Conservation (phyloP, 1,140 invertebrate species). For the Luehdorfia chinensis region DNA sequence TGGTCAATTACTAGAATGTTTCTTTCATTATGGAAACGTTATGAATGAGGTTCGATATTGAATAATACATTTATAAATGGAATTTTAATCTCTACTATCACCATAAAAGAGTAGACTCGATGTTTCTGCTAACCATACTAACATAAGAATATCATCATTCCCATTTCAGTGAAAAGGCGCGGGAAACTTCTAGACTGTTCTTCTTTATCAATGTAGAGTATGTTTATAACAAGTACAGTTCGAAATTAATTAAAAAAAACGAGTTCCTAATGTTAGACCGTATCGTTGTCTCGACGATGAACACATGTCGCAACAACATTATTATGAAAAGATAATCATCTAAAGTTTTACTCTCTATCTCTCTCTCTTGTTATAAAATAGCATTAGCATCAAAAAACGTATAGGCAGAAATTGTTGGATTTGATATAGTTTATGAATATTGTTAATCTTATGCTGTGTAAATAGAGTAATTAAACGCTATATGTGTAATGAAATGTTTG, state of each 20-base stretch:
- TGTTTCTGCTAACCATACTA: not conserved
- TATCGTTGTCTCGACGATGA: conserved; percentile 45
- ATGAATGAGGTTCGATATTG: conserved; percentile 51
- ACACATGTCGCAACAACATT: conserved; percentile 37
- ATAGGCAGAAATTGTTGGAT: conserved; percentile 76
- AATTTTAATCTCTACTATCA: conserved; percentile 54
- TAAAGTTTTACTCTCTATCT: conserved; percentile 57
- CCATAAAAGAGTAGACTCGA: conserved; percentile 26
- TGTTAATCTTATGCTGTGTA: conserved; percentile 76
- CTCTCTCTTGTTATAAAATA: conserved; percentile 66
- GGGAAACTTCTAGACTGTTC: too few relatives aligned
- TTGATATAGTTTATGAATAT: conserved; percentile 77
- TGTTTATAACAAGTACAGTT: too few relatives aligned
- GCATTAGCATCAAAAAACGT: conserved; percentile 65
- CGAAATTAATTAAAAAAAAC: too few relatives aligned
- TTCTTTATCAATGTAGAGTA: too few relatives aligned
- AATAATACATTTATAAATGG: conserved; percentile 46
- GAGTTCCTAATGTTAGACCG: conserved; percentile 61
- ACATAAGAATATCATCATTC: too few relatives aligned
- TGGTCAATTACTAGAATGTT: conserved; percentile 75
- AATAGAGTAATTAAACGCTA: conserved; percentile 76
- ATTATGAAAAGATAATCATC: conserved; percentile 41
- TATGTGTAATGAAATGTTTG: conserved; percentile 69
- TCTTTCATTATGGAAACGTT: conserved; percentile 53
- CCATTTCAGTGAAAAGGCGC: too few relatives aligned